phyloP scores from a whole-genome alignment of 2,888 invertebrate genomes.

The Dryobotodes eremita region DNA sequence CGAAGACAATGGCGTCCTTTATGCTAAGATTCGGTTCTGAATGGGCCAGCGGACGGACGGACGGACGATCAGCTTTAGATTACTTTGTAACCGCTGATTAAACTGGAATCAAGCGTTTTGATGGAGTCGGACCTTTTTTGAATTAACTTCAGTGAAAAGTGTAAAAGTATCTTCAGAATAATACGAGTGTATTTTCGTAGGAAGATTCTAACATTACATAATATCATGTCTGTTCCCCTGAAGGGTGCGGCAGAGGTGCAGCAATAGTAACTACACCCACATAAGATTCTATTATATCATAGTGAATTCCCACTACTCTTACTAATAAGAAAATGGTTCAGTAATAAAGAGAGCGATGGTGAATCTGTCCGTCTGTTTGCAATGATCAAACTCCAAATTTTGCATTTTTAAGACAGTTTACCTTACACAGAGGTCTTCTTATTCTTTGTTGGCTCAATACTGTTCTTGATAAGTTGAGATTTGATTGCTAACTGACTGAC shows the following conservation, averaged over 20 bases:
- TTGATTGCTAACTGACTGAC: neutral
- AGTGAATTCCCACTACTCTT: too few species aligned
- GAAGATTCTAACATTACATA: neutral
- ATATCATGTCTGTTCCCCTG: neutral
- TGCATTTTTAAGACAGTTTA: neutral
- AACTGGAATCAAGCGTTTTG: constrained; percentile 61
- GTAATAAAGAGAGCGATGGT: neutral
- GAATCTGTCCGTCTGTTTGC: neutral
- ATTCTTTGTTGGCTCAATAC: neutral
- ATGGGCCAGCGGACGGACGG: constrained; percentile 65
- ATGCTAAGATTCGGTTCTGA: constrained; percentile 70
- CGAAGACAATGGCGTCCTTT: constrained; percentile 70
- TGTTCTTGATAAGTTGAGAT: neutral
- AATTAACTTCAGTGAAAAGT: constrained; percentile 34
- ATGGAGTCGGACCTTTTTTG: constrained; percentile 43
- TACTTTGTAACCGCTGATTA: constrained; percentile 75
- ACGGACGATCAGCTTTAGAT: constrained; percentile 74
- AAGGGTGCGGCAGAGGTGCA: neutral
- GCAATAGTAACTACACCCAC: neutral
- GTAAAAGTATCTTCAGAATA: neutral
- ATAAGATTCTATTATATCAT: neutral
- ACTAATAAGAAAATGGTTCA: neutral
- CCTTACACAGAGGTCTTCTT: neutral
- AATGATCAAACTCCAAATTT: neutral
- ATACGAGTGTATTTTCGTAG: neutral